Evolutionary conservation across 1,140 invertebrate genomes (phyloP).

Genomic region (Philaenus spumarius): DNA sequence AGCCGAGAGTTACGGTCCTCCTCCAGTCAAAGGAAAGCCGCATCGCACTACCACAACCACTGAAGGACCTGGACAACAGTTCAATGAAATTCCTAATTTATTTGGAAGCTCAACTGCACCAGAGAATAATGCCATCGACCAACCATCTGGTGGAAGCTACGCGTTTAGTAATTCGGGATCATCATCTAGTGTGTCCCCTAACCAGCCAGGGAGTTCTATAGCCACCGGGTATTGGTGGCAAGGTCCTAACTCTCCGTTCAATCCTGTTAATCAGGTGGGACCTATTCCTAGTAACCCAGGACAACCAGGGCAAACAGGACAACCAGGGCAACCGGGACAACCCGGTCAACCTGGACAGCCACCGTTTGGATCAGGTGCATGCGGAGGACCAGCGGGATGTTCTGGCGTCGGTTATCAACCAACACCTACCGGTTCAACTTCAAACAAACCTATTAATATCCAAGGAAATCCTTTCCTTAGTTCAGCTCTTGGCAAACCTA

Average conservation of each 20-base stretch:
- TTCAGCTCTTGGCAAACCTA: slow-evolving; percentile 9
- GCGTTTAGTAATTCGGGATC: neutral
- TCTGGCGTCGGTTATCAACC: neutral
- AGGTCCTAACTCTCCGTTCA: slow-evolving; percentile 12
- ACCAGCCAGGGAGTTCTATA: neutral
- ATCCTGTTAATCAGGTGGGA: neutral
- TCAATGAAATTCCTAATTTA: neutral
- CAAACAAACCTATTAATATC: slow-evolving; percentile 17
- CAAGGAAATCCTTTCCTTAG: slow-evolving; percentile 18
- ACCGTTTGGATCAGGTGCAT: neutral
- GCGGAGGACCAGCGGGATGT: neutral
- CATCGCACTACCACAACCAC: slow-evolving; percentile 13
- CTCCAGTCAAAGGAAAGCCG: neutral
- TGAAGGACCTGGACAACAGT: slow-evolving; percentile 2
- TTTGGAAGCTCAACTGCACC: neutral
- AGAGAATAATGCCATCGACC: neutral
- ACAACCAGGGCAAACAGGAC: neutral
- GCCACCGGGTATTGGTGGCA: slow-evolving; percentile 13
- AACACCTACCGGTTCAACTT: neutral
- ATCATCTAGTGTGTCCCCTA: neutral
- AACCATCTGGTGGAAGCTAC: neutral
- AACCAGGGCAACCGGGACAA: neutral
- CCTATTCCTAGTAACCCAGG: neutral
- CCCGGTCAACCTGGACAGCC: neutral
- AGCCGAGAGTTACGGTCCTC: slow-evolving; percentile 13